A percentile compares a stretch with the other conserved stretches of the same genome.
Conservation (phyloP, 2,113 vertebrate genomes). For the Alouatta palliata region DNA sequence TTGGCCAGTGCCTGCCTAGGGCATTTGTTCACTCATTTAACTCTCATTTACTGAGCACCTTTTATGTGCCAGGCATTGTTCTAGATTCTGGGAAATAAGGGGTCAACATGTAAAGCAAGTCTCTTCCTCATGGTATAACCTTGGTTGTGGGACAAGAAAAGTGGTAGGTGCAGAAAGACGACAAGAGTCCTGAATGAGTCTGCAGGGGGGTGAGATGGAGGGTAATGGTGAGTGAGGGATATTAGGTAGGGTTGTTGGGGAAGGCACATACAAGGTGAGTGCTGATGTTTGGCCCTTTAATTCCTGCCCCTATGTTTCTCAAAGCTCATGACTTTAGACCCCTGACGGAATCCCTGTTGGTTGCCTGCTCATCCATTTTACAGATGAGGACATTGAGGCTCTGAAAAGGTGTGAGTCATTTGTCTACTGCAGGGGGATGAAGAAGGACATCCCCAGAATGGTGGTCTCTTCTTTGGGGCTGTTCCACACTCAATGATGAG, state of each 20-base stretch:
- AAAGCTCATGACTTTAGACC: neutral
- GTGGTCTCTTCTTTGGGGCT: neutral
- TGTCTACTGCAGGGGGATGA: too few species aligned
- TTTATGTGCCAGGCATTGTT: neutral
- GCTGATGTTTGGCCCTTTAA: neutral
- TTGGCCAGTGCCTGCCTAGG: neutral
- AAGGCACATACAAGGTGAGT: neutral
- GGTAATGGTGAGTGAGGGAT: neutral
- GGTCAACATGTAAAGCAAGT: neutral
- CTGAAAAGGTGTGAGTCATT: too few species aligned
- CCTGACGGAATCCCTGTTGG: neutral
- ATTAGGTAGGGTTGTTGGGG: neutral
- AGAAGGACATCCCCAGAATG: neutral
- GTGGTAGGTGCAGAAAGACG: neutral
- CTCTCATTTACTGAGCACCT: neutral
- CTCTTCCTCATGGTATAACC: neutral
- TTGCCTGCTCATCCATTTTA: neutral
- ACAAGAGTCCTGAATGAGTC: neutral
- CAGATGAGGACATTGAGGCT: too few species aligned
- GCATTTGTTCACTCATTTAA: neutral
- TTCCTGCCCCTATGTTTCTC: fast-evolving
- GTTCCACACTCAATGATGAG: too few species aligned
- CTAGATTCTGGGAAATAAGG: neutral
- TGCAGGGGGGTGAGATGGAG: neutral
- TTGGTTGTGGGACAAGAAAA: neutral